Percentiles rank a stretch among this genome's conserved stretches.
These are phyloP conservation scores for Grantiella picta DNA, from an alignment of 2,113 vertebrate species.

Conservation along the genomic window DNA sequence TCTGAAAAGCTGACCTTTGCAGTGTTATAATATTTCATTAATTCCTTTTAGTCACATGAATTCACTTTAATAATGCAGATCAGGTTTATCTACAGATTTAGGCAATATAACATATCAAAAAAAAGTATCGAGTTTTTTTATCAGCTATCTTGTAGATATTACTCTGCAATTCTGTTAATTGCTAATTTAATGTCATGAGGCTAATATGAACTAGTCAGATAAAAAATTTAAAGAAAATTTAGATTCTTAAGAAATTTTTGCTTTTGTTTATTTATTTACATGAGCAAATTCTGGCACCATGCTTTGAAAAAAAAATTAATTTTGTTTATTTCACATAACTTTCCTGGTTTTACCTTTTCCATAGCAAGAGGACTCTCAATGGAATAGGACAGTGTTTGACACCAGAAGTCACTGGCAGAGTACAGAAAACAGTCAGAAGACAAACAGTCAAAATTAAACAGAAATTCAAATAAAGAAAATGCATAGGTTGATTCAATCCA, in stretches of 20 bases:
- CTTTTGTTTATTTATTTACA: not conserved
- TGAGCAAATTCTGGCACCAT: not conserved
- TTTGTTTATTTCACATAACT: not conserved
- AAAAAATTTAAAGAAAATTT: not conserved
- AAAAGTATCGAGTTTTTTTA: not conserved
- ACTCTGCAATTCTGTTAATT: not conserved
- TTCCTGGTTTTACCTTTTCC: not conserved
- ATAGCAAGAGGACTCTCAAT: rapidly evolving
- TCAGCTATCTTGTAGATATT: not conserved
- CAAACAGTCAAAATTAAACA: not conserved
- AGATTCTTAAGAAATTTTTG: not conserved
- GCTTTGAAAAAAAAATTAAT: not conserved
- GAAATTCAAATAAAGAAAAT: not conserved
- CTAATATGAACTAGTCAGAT: not conserved
- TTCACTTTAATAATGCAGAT: not conserved
- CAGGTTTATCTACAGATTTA: not conserved
- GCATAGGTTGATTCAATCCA: not conserved
- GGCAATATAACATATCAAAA: not conserved
- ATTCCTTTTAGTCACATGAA: not conserved
- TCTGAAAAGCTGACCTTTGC: not conserved
- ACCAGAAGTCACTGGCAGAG: not conserved
- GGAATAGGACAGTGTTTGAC: not conserved
- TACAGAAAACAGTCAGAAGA: not conserved
- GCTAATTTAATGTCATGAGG: not conserved
- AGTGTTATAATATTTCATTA: not conserved